These are phyloP conservation scores for Rhinopomastus cyanomelas DNA, from an alignment of 2,113 vertebrate genomes.

Conservation along the genomic window DNA sequence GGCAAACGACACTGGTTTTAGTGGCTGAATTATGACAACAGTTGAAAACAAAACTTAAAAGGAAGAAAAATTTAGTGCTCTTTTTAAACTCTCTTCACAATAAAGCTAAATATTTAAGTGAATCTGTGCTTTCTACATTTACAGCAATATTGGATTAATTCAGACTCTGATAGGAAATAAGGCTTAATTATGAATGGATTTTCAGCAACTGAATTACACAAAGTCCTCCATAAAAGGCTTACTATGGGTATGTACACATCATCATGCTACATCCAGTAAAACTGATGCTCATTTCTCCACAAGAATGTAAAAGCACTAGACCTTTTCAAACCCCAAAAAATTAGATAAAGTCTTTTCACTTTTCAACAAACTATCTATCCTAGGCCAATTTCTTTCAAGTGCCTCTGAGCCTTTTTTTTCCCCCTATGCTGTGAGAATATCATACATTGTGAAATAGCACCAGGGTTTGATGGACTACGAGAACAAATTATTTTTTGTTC, in stretches of 20 bases:
- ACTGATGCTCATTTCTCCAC: neutral
- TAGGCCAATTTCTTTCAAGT: neutral
- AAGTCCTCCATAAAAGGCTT: neutral
- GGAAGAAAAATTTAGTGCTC: neutral
- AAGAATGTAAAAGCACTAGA: neutral
- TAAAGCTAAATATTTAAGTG: neutral
- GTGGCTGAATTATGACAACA: neutral
- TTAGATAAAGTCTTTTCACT: rapidly evolving
- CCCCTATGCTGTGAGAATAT: neutral
- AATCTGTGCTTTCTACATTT: neutral
- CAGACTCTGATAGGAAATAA: neutral
- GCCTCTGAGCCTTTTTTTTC: neutral
- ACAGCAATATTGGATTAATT: neutral
- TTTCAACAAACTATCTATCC: neutral
- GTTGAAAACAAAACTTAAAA: neutral
- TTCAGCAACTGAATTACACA: neutral
- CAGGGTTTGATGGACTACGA: neutral
- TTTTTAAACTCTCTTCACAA: neutral
- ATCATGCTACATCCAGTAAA: neutral
- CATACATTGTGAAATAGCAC: neutral
- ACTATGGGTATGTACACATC: rapidly evolving
- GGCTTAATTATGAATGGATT: neutral
- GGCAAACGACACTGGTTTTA: neutral
- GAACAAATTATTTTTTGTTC: neutral
- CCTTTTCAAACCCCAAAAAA: neutral